Conservation (phyloP, 2,113 vertebrate species). For the Chiloscyllium plagiosum region DNA sequence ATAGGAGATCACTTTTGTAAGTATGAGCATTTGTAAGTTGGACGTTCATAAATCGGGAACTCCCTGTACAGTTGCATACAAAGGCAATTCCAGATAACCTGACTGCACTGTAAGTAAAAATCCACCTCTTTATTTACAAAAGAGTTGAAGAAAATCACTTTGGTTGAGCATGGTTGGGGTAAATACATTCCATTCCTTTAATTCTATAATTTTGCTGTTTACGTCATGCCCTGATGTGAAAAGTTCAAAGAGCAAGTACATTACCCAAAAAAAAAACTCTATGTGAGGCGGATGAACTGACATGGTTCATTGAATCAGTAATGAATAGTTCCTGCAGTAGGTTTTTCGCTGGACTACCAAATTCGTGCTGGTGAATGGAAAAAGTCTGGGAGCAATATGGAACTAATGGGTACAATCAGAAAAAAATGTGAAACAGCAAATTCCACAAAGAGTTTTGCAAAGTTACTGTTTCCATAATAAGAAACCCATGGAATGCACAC, state of each 20-base stretch:
- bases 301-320: constrained; percentile 11
- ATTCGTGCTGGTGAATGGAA: constrained; percentile 29
- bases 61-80: background rate
- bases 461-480: constrained; percentile 34
- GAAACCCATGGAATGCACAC: constrained; percentile 10
- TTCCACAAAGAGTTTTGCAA: constrained; percentile 32
- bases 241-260: background rate
- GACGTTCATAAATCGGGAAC: too few species aligned
- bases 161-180: background rate
- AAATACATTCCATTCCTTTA: background rate
- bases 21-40: too few species aligned
- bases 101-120: background rate
- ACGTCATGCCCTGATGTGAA: background rate
- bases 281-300: background rate
- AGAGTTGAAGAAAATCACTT: background rate
- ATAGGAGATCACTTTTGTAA: too few species aligned
- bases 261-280: background rate
- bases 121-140: background rate
- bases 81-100: background rate
- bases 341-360: constrained; percentile 25
- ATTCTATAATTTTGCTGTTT: background rate
- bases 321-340: constrained; percentile 21
- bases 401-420: constrained; percentile 36
- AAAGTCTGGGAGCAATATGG: constrained; percentile 36
- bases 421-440: constrained; percentile 34